Evolutionary conservation across 2,113 vertebrate species (phyloP).

Genomic region (Lasiurus cinereus): DNA sequence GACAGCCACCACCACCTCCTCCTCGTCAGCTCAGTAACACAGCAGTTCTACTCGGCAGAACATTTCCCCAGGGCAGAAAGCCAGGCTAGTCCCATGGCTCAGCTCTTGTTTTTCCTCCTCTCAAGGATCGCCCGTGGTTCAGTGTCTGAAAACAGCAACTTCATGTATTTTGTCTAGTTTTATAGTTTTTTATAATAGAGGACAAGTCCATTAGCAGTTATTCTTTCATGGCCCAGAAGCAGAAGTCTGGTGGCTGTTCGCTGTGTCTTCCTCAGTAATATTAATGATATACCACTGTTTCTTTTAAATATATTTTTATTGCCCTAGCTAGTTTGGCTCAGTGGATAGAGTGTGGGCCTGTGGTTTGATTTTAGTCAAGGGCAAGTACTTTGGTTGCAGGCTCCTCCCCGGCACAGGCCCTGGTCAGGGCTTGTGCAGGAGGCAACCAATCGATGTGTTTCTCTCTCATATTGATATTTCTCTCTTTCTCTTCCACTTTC

Average conservation of each 20-base stretch:
- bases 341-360: too few relatives aligned
- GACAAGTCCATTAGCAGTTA: background rate
- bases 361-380: too few relatives aligned
- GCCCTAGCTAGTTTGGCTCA: too few relatives aligned
- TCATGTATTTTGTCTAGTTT: background rate
- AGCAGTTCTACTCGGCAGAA: background rate
- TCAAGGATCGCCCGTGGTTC: background rate
- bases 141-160: background rate
- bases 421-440: too few relatives aligned
- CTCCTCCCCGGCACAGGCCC: too few relatives aligned
- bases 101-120: background rate
- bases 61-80: background rate
- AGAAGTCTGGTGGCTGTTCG: background rate
- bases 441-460: too few relatives aligned
- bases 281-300: background rate
- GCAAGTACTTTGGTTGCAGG: too few relatives aligned
- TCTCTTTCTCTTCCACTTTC: too few relatives aligned
- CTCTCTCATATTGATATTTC: too few relatives aligned
- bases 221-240: background rate
- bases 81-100: background rate
- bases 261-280: background rate
- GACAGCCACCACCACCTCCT: background rate
- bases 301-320: background rate
- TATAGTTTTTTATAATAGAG: fast-evolving
- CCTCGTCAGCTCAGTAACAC: background rate